Base-by-base conservation (phyloP, 2,797 vertebrate species). In the Parambassis ranga region DNA sequence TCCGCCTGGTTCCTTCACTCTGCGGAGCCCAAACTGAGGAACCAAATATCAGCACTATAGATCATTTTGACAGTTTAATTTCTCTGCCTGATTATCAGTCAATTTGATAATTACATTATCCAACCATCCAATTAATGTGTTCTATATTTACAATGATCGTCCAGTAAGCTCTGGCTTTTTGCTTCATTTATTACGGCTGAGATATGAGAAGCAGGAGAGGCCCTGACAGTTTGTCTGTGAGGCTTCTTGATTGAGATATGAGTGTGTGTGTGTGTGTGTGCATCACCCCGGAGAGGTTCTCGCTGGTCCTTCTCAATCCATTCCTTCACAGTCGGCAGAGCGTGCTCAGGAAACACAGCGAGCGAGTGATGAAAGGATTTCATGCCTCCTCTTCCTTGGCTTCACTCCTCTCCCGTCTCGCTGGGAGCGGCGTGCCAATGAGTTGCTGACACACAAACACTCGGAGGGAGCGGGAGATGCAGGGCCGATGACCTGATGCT, bases 31-130 rank as follows among this genome's bases (percentile, higher is more conserved):
- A 64, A 84, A 79, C 59, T 69, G 76, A 79, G 67, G 71, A 61
- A 59, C 76, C 38, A 83, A 80, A 87, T 80, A 84, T 82, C 85
- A 77, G 77, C 66, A 35, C 86, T 67, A 90, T 92, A 90, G 82
- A 92, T 93, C 90, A 92, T 90, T 78, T 65, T 92, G 91, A 92
- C 89, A 92, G 85, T 90, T 92, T 91, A 89, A 92, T 93, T 92
- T 80, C 83, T 82, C 89, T 82, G 87, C 77, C 76, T 90, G 89
- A 91, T 92, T 92, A 92, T 91, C 87, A 89, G 86, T 90, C 89
- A 89, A 90, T 91, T 89, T 90, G 80, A 87, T 91, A 91, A 93
- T 92, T 87, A 87, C 86, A 90, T 92, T 90, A 90, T 90, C 79
- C 89, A 90, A 89, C 89, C 87, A 84, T 86, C 90, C 90, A 90